Percentiles rank a stretch among this genome's conserved stretches.
Evolutionary conservation across 2,888 invertebrate species (phyloP).

Genomic region (Cryptocheilus praepositus): DNA sequence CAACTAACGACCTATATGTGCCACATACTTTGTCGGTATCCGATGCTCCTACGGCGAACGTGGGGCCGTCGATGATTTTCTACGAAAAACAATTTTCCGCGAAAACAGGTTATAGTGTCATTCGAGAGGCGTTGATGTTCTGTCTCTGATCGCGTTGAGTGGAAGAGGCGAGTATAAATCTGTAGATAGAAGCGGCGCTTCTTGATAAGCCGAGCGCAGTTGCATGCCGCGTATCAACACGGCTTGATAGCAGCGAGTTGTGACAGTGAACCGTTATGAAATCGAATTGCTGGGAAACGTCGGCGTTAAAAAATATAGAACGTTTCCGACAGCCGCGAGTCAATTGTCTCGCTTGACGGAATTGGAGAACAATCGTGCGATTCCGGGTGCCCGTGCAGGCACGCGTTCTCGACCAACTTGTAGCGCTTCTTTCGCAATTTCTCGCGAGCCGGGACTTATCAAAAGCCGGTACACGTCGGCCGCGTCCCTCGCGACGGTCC

Average conservation of each 20-base stretch:
- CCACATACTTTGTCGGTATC: too few species aligned
- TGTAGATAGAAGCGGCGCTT: background rate
- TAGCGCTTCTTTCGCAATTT: slow-evolving; percentile 35
- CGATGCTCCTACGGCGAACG: too few species aligned
- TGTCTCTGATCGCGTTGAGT: too few species aligned
- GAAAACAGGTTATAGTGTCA: background rate
- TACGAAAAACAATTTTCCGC: too few species aligned
- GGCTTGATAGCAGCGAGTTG: too few species aligned
- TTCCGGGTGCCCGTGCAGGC: slow-evolving; percentile 43
- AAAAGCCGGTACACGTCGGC: background rate
- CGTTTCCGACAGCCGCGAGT: background rate
- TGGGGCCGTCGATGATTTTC: too few species aligned
- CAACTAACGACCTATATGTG: too few species aligned
- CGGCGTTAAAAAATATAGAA: too few species aligned
- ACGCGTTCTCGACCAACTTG: slow-evolving; percentile 36
- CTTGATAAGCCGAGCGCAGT: too few species aligned
- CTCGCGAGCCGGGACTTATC: slow-evolving; percentile 1
- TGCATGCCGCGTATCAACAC: too few species aligned
- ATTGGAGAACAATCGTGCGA: slow-evolving; percentile 32
- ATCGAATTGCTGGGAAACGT: too few species aligned
- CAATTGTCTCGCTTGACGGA: slow-evolving; percentile 31
- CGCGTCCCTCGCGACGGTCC: slow-evolving; percentile 2
- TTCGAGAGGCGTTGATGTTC: background rate
- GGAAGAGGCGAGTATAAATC: background rate
- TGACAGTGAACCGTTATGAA: too few species aligned